Evolutionary conservation across 2,888 invertebrate genomes (phyloP), one percentile per base, ranked within the genome.

Genomic region (Mellilla xanthometata): DNA sequence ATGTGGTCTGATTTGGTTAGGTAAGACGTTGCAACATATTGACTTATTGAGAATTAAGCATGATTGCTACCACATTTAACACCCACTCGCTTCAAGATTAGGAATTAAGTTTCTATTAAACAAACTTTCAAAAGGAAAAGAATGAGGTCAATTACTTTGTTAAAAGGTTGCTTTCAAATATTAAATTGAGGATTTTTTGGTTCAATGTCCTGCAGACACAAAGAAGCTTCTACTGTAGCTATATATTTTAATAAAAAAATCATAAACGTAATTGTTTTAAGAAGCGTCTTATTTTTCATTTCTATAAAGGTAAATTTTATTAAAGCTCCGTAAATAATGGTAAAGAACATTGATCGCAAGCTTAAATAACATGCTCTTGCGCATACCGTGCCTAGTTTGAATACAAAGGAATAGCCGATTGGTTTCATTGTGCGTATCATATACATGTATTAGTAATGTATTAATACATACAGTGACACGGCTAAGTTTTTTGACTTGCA

Each of bases 381-480:
- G 76, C 72, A 73, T 65, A 73, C 76, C 74, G 65, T 69, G 67
- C 79, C 82, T 72, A 65, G 65, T 78, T 76, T 62, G 72, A 82
- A 82, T 79, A 86, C 84, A 84, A 85, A 77, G 75, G 60, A 57
- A 56, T 60, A 63, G 15, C 60, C 60, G 57, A 71, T 74, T 69
- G 67, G 58, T 64, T 69, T 69, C 72, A 80, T 76, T 81, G 75
- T 79, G 56, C 58, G 59, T 55, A 53, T 58, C 46, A 58, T 58
- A n/a, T n/a, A n/a, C 66, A 68, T 68, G 58, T 62, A 66, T 58
- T 59, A 56, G 61, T 62, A 63, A 63, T 68, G 56, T 61, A 24
- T 8, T 24, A 24, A n/a, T n/a, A n/a, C 52, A 50, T 58, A 56
- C 65, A 71, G 69, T 75, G 68, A 75, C 68, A 61, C 56, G 47